Evolutionary conservation across 30 jellyfish, hydroid and myxozoan species (phyloP), one percentile per base, ranked within the genome.

Genomic region (Chrysaora quinquecirrha): DNA sequence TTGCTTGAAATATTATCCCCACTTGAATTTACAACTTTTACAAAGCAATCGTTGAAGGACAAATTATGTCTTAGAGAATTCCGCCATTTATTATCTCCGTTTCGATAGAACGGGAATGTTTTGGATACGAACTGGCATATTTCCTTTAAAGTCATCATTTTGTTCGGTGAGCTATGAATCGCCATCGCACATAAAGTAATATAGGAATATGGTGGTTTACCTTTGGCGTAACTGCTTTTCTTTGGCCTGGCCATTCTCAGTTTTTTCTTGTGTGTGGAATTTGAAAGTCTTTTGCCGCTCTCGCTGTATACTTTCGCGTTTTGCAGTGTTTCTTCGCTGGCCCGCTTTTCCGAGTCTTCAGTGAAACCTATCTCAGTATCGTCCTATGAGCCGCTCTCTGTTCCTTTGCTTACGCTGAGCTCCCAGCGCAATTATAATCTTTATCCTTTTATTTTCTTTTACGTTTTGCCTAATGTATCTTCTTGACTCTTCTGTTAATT

Each of bases 11-110:
- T 78, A 6, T 21, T 54, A 9, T 28, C 21, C 0, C 3, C 25
- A 9, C 7, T n/a, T 0, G 24, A 21, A 3, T 50, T 48, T 1
- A 43, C 64, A 14, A 80, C 83, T 48, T 80, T 80, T 16, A 80
- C 67, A 46, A 80, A 80, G 54, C 90, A 80, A 34, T 80, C 90
- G n/a, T 80, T 80, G 75, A 80, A 80, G 22, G 90, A 80, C 75
- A 80, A 32, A 61, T 80, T 80, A n/a, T 80, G 90, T 64, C 90
- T 21, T 34, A 80, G 75, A 0, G 90, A 80, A 49, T 80, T 66
- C 76, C 66, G 64, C 90, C 90, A 80, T 32, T 54, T 68, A 7
- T 46, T 25, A 72, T 80, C 83, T 0, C 75, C 74, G 25, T 35
- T 11, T 12, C 64, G 83, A 32, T 80, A 80, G 48, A 31, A 80